Evolutionary conservation across 2,113 vertebrate genomes (phyloP).

Genomic region (Tretioscincus oriximinensis): DNA sequence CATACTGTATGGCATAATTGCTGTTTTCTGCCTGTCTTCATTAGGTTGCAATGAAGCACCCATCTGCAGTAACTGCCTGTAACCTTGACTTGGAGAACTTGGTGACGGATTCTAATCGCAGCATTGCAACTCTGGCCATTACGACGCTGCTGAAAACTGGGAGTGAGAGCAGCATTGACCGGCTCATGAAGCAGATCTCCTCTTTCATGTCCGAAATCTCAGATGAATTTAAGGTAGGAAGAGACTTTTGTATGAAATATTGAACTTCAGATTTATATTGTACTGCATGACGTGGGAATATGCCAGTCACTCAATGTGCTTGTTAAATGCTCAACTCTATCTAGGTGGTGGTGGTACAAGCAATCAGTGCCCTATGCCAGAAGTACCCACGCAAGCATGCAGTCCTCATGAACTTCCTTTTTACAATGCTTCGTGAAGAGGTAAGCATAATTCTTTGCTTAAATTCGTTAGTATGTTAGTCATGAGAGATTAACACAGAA

Average conservation of each 20-base stretch:
- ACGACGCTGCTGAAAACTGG: conserved; percentile 81
- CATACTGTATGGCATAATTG: neutral
- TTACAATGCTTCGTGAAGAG: conserved; percentile 83
- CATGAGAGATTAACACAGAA: no score
- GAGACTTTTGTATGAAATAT: neutral
- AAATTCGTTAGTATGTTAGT: no score
- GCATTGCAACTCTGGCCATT: conserved; percentile 82
- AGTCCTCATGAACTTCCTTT: conserved; percentile 82
- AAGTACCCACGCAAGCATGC: conserved; percentile 82
- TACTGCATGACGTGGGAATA: neutral
- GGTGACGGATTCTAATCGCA: conserved; percentile 81
- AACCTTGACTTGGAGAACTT: conserved; percentile 83
- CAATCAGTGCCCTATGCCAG: conserved; percentile 81
- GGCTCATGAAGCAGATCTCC: conserved; percentile 85
- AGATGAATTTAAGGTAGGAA: conserved; percentile 79
- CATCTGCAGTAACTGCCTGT: conserved; percentile 81
- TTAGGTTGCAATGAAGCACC: conserved; percentile 85
- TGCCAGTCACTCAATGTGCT: neutral
- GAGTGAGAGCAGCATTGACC: conserved; percentile 82
- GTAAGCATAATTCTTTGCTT: conserved; percentile 48
- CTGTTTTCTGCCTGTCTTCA: neutral
- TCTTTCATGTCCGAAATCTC: conserved; percentile 86
- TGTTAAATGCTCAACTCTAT: neutral
- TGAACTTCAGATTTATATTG: neutral
- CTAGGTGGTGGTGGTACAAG: conserved; percentile 83